These are phyloP conservation scores for Grammomys surdaster DNA, from an alignment of 2,113 vertebrate species.

Conservation along the genomic window DNA sequence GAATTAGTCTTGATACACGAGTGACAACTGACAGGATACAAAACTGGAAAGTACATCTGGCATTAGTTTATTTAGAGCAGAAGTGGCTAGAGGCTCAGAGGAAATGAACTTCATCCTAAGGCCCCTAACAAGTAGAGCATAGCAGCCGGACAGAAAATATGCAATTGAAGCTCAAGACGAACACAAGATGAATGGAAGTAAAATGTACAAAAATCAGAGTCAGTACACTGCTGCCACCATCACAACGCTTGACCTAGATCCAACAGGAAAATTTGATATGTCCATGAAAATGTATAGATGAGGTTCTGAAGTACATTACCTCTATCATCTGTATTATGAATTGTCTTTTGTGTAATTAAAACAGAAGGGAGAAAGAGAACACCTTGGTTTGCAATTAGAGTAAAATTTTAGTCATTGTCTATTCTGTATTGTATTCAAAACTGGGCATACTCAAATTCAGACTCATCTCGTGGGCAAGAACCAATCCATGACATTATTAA, in stretches of 20 bases:
- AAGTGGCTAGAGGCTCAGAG: background rate
- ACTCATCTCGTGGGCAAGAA: no score
- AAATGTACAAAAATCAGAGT: background rate
- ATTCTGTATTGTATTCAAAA: conserved; percentile 22
- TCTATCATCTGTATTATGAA: background rate
- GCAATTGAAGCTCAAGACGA: background rate
- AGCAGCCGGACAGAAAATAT: background rate
- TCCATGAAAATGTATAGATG: background rate
- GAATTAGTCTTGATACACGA: background rate
- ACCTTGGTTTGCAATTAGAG: background rate
- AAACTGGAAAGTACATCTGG: background rate
- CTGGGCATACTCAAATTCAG: background rate
- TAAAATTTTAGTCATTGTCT: background rate
- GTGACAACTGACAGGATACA: background rate
- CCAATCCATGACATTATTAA: no score
- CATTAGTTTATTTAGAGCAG: background rate
- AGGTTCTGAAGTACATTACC: background rate
- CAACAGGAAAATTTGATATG: background rate
- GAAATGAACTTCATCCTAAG: background rate
- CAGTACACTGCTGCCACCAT: background rate
- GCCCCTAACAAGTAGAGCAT: background rate
- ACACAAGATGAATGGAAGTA: background rate
- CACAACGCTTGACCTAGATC: background rate
- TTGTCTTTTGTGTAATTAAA: background rate
- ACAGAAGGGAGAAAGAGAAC: background rate